These are phyloP conservation scores for Pluvianellus socialis DNA, from an alignment of 2,113 vertebrate species.

Conservation along the genomic window DNA sequence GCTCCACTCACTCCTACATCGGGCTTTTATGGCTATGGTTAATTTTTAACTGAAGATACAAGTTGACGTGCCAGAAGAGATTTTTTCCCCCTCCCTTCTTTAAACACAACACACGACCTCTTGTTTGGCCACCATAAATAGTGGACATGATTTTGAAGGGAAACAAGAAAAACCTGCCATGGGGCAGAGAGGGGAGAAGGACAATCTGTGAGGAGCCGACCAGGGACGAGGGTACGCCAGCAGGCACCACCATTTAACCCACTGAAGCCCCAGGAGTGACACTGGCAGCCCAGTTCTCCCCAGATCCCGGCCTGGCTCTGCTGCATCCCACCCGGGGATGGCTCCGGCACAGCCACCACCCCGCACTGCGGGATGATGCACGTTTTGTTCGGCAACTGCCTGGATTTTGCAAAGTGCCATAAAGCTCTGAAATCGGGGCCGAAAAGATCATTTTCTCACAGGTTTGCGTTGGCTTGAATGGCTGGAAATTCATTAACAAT, in stretches of 20 bases:
- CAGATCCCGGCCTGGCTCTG: neutral
- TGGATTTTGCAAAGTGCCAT: accelerated
- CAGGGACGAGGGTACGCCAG: accelerated
- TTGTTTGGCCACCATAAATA: neutral
- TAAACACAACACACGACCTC: neutral
- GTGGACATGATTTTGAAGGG: neutral
- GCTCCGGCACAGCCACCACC: neutral
- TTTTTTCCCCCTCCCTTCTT: neutral
- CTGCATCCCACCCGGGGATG: neutral
- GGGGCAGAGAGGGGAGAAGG: neutral
- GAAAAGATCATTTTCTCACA: slow-evolving; percentile 23
- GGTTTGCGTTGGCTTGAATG: slow-evolving; percentile 31
- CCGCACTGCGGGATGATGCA: accelerated
- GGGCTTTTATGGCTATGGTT: neutral
- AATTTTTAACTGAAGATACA: slow-evolving; percentile 1
- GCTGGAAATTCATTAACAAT: slow-evolving; percentile 50
- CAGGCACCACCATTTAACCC: neutral
- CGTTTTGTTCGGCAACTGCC: neutral
- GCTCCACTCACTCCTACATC: accelerated
- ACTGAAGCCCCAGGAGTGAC: neutral
- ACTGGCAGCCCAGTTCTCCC: neutral
- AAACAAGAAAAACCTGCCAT: neutral
- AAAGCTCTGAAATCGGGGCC: neutral
- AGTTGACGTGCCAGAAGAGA: neutral
- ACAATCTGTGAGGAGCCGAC: neutral